Evolutionary conservation across 2,113 vertebrate genomes (phyloP).

Genomic region (Talpa occidentalis): DNA sequence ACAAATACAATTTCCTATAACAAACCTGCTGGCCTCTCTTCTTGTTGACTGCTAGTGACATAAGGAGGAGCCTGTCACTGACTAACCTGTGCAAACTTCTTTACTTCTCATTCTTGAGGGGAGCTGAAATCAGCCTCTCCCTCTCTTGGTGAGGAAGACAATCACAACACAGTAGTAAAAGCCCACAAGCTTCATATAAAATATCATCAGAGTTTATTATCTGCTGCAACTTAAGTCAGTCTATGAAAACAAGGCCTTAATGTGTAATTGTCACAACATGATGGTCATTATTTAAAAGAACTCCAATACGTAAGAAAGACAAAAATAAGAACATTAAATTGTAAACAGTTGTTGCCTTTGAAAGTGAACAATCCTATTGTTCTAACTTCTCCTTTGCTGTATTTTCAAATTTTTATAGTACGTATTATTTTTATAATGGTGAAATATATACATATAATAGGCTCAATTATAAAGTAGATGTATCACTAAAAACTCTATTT

Average conservation of each 20-base stretch:
- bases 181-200: background rate
- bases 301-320: background rate
- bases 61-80: background rate
- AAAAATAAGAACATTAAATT: background rate
- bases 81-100: background rate
- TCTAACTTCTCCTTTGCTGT: background rate
- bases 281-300: background rate
- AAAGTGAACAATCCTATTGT: background rate
- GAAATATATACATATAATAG: background rate
- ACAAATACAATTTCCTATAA: constrained; percentile 29
- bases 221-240: background rate
- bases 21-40: background rate
- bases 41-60: background rate
- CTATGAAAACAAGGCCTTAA: background rate
- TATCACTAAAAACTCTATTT: background rate
- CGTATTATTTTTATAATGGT: background rate
- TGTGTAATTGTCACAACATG: background rate
- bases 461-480: background rate
- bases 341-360: background rate
- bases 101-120: background rate
- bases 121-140: background rate
- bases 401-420: background rate
- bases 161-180: background rate
- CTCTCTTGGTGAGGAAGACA: background rate
- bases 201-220: background rate